Evolutionary conservation across 1,140 invertebrate species (phyloP).

Genomic region (Lethrus apterus): DNA sequence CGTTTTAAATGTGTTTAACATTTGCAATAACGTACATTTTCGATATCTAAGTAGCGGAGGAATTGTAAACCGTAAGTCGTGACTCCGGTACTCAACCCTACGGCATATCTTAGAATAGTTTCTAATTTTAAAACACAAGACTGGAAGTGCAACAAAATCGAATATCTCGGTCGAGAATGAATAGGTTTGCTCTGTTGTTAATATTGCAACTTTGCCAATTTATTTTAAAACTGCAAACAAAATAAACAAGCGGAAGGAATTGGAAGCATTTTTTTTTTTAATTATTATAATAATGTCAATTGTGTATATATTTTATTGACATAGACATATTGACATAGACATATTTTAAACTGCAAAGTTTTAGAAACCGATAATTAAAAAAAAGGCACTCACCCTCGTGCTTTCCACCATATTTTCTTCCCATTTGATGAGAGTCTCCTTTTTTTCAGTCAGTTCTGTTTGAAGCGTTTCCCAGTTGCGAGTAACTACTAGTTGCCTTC

Average conservation of each 20-base stretch:
- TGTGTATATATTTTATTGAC: background rate
- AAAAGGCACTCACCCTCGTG: slow-evolving; percentile 51
- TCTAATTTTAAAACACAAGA: slow-evolving; percentile 9
- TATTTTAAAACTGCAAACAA: background rate
- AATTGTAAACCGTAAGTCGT: slow-evolving; percentile 5
- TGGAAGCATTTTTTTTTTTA: too few relatives aligned
- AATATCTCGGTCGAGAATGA: slow-evolving; percentile 3
- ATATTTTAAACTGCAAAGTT: background rate
- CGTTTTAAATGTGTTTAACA: too few relatives aligned
- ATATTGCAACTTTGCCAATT: background rate
- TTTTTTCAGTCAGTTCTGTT: slow-evolving; percentile 53
- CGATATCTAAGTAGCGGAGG: too few relatives aligned
- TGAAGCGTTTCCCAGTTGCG: slow-evolving; percentile 65
- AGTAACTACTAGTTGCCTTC: slow-evolving; percentile 57
- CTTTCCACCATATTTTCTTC: slow-evolving; percentile 67
- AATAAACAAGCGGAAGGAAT: background rate
- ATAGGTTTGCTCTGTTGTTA: slow-evolving; percentile 1
- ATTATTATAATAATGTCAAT: too few relatives aligned
- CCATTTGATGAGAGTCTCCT: slow-evolving; percentile 58
- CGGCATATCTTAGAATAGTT: slow-evolving; percentile 10
- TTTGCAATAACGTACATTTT: too few relatives aligned
- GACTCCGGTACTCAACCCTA: slow-evolving; percentile 6
- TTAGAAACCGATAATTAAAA: slow-evolving; percentile 8
- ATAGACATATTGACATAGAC: background rate
- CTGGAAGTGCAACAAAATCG: slow-evolving; percentile 10